Conservation (phyloP, 2,797 vertebrate species). For the Lophotriccus pileatus region DNA sequence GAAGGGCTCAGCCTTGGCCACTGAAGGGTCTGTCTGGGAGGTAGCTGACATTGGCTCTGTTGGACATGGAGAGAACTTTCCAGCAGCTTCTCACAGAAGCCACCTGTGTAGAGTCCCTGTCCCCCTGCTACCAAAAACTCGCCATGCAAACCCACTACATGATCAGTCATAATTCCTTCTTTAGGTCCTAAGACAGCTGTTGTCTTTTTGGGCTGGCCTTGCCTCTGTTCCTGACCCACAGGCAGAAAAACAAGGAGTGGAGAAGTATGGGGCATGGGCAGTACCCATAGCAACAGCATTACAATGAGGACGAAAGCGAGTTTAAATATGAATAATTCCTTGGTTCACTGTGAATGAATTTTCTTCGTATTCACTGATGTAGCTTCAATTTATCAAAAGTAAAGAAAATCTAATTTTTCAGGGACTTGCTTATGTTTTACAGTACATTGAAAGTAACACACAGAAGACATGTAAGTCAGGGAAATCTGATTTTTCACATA, state of each 20-base stretch:
- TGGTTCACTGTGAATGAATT: background rate
- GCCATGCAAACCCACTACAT: background rate
- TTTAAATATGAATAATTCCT: background rate
- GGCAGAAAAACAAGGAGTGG: background rate
- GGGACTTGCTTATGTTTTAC: background rate
- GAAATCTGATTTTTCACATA: background rate
- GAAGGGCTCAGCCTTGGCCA: background rate
- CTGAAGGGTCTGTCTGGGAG: background rate
- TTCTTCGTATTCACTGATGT: background rate
- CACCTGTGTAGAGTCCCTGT: background rate
- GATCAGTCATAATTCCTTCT: background rate
- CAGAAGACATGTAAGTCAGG: background rate
- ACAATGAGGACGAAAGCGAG: background rate
- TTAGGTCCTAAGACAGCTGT: background rate
- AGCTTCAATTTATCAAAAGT: background rate
- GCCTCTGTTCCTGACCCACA: background rate
- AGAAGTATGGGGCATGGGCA: background rate
- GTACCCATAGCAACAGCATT: constrained; percentile 4
- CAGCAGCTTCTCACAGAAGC: background rate
- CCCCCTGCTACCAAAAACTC: background rate
- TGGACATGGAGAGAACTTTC: background rate
- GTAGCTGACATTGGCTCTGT: background rate
- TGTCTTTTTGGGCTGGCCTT: background rate
- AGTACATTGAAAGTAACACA: background rate
- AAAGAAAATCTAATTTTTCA: background rate